A percentile compares a stretch with the other conserved stretches of the same genome.
Conservation (phyloP, 2,113 vertebrate species). For the Lethenteron camtschaticum region DNA sequence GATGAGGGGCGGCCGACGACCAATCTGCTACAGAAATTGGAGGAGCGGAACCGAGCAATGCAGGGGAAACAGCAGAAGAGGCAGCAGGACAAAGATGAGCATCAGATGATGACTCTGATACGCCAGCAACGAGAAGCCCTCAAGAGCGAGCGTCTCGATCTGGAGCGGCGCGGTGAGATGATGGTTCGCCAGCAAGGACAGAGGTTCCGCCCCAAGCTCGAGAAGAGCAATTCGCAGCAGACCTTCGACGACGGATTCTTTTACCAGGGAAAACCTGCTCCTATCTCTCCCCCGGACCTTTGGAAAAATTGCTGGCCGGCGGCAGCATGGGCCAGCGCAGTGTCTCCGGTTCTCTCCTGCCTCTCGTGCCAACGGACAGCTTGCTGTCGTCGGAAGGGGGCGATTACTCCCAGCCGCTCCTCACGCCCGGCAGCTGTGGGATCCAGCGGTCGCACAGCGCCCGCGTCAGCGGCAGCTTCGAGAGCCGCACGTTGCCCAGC, state of each 20-base stretch:
- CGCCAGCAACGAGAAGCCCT: slow-evolving; percentile 59
- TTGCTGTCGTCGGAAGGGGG: too few species aligned
- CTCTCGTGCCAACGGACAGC: too few species aligned
- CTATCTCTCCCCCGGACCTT: neutral
- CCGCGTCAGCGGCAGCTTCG: neutral
- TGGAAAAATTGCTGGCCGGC: neutral
- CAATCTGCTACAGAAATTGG: slow-evolving; percentile 42
- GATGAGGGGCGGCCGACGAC: too few species aligned
- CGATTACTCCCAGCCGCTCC: too few species aligned
- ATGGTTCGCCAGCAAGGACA: slow-evolving; percentile 34
- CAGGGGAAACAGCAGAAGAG: slow-evolving; percentile 58
- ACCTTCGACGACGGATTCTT: neutral
- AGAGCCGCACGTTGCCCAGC: too few species aligned
- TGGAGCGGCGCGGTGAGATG: slow-evolving; percentile 31
- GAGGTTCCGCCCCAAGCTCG: slow-evolving; percentile 31
- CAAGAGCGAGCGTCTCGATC: slow-evolving; percentile 40
- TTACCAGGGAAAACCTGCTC: neutral
- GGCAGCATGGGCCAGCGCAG: neutral
- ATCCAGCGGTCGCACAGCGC: slow-evolving; percentile 6
- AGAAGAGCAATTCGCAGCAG: slow-evolving; percentile 21
- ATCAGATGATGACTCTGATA: slow-evolving; percentile 88
- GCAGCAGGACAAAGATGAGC: slow-evolving; percentile 57
- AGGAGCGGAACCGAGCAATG: slow-evolving; percentile 45
- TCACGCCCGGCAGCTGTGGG: too few species aligned
- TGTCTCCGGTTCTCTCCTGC: too few species aligned